A percentile compares a stretch with the other conserved stretches of the same genome.
These are phyloP conservation scores for Cassiopea xamachana DNA, from an alignment of 30 jellyfish, hydroid and myxozoan genomes.

Conservation along the genomic window DNA sequence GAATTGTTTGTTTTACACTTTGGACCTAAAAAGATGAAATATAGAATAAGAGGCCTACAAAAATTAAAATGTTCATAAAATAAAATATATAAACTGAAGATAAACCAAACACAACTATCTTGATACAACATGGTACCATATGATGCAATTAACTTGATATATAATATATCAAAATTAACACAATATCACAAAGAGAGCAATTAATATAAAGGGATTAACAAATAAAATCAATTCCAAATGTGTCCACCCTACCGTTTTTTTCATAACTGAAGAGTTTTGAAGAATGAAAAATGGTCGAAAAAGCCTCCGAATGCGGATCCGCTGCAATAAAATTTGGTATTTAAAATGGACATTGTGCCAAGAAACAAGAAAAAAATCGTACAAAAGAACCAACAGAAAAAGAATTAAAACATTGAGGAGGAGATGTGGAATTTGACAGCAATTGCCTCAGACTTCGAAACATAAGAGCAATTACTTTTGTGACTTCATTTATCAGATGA, in stretches of 20 bases:
- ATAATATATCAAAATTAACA: no score
- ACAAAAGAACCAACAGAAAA: neutral
- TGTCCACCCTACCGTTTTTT: slow-evolving; percentile 90
- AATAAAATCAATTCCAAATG: no score
- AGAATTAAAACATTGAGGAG: no score
- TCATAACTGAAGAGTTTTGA: slow-evolving; percentile 93
- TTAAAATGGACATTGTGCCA: neutral
- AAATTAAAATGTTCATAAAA: neutral
- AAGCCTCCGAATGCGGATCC: slow-evolving; percentile 72
- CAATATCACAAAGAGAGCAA: no score
- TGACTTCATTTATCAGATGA: neutral
- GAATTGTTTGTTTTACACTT: slow-evolving; percentile 87
- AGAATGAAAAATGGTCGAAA: slow-evolving; percentile 92
- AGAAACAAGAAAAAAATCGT: neutral
- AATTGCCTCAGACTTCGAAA: no score
- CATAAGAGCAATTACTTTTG: neutral
- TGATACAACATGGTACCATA: no score
- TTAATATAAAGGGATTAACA: no score
- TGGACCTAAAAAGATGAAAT: slow-evolving; percentile 72
- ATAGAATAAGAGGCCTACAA: no score
- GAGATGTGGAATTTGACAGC: no score
- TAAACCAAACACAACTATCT: neutral
- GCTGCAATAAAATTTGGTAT: slow-evolving; percentile 33
- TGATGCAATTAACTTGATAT: no score
- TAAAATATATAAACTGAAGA: neutral